Conservation (phyloP, 1,140 invertebrate species). For the Hormaphis cornu region DNA sequence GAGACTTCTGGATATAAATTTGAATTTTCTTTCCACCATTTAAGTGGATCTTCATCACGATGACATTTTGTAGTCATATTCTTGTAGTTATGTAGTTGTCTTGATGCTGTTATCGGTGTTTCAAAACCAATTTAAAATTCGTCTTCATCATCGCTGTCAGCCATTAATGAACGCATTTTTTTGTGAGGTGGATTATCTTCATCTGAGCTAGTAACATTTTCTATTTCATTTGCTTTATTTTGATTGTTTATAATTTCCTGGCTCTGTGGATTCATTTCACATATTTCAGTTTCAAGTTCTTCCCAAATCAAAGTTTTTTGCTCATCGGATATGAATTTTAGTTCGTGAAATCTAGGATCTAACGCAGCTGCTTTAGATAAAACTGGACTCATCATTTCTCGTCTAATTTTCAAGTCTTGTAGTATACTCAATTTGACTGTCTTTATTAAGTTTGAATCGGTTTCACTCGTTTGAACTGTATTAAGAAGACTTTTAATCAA, state of each 20-base stretch:
- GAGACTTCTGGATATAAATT: conserved; percentile 39
- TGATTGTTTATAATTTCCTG: too few relatives aligned
- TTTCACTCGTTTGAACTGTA: neutral
- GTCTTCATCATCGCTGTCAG: neutral
- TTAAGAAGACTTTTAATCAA: neutral
- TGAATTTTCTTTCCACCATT: conserved; percentile 41
- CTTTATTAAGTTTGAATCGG: neutral
- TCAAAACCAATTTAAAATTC: neutral
- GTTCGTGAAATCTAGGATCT: neutral
- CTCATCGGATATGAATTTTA: neutral
- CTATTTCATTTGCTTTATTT: too few relatives aligned
- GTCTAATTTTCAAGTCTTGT: neutral
- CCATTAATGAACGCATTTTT: neutral
- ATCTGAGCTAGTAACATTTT: too few relatives aligned
- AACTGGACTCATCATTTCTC: neutral
- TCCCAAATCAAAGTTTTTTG: neutral
- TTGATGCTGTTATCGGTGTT: neutral
- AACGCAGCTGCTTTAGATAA: neutral
- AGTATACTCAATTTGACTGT: neutral
- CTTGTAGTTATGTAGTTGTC: neutral
- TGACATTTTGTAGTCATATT: neutral
- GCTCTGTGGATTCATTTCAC: too few relatives aligned
- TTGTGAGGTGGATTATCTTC: neutral
- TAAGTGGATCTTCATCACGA: conserved; percentile 38
- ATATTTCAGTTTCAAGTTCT: neutral